phyloP scores from a whole-genome alignment of 1,140 invertebrate genomes.

The Polypedilum pembai region DNA sequence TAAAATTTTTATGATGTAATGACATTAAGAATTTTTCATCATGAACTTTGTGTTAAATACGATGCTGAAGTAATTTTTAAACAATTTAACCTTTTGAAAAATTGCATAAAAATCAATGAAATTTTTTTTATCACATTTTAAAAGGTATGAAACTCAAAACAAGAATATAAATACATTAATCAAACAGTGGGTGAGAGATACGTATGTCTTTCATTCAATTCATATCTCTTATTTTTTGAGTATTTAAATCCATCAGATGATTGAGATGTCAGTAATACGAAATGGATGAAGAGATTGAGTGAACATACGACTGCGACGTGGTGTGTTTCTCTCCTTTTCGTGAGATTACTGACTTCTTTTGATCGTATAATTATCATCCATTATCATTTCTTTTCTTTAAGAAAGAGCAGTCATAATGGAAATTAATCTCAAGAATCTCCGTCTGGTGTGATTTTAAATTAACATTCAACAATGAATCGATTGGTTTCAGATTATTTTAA shows the following conservation, averaged over 20 bases:
- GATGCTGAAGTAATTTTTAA: too few species aligned
- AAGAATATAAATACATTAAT: background rate
- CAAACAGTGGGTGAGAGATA: background rate
- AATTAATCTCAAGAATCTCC: background rate
- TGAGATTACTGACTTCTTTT: constrained; percentile 15
- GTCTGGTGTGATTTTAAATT: constrained; percentile 9
- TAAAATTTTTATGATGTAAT: too few species aligned
- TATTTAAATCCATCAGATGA: constrained; percentile 18
- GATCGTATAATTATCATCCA: constrained; percentile 18
- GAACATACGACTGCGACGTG: too few species aligned
- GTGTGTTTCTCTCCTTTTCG: too few species aligned
- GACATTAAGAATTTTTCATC: too few species aligned
- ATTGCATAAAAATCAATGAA: too few species aligned
- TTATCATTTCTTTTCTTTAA: constrained; percentile 3
- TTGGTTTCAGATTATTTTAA: background rate
- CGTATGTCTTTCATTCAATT: too few species aligned
- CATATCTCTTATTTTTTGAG: background rate
- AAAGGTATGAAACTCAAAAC: too few species aligned
- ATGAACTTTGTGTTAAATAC: too few species aligned
- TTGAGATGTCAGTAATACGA: constrained; percentile 17
- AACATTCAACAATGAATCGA: background rate
- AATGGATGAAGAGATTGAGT: background rate
- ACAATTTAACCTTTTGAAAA: too few species aligned
- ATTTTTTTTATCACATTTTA: too few species aligned
- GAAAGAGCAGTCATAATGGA: background rate